phyloP scores from a whole-genome alignment of 23 tunicate species.

The Ciona savignyi region DNA sequence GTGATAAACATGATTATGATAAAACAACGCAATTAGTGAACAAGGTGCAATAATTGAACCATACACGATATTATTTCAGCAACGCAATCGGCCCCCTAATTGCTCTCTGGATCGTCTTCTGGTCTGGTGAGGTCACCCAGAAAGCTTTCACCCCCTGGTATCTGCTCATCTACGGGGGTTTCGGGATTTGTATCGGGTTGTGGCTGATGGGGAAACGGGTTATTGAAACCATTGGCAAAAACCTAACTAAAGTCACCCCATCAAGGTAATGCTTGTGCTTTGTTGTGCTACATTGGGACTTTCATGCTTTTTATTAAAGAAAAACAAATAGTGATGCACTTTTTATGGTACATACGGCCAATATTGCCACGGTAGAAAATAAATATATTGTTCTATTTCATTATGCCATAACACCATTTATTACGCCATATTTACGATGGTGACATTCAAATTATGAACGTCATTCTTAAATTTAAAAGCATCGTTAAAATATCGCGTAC shows the following conservation, averaged over 20 bases:
- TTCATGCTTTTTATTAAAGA: background rate
- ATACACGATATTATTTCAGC: too few relatives aligned
- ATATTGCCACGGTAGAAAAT: too few relatives aligned
- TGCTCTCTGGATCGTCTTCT: slow-evolving; percentile 81
- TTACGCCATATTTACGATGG: too few relatives aligned
- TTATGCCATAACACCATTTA: too few relatives aligned
- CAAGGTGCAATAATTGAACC: too few relatives aligned
- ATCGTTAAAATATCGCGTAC: too few relatives aligned
- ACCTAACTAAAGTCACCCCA: slow-evolving; percentile 92
- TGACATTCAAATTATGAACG: too few relatives aligned
- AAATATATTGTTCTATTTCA: too few relatives aligned
- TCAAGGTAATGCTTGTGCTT: slow-evolving; percentile 57
- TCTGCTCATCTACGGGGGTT: slow-evolving; percentile 75
- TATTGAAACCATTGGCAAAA: slow-evolving; percentile 89
- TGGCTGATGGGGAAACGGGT: slow-evolving; percentile 94
- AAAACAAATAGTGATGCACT: background rate
- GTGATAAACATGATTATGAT: too few relatives aligned
- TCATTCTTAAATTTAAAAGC: too few relatives aligned
- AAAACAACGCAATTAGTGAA: too few relatives aligned
- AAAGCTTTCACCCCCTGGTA: slow-evolving; percentile 88
- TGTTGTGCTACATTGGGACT: background rate
- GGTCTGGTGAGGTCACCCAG: slow-evolving; percentile 74
- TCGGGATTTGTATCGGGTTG: slow-evolving; percentile 80
- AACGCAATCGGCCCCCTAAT: slow-evolving; percentile 99
- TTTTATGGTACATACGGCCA: too few relatives aligned